Conservation (phyloP, 2,888 invertebrate species). For the Spilosoma lubricipeda region DNA sequence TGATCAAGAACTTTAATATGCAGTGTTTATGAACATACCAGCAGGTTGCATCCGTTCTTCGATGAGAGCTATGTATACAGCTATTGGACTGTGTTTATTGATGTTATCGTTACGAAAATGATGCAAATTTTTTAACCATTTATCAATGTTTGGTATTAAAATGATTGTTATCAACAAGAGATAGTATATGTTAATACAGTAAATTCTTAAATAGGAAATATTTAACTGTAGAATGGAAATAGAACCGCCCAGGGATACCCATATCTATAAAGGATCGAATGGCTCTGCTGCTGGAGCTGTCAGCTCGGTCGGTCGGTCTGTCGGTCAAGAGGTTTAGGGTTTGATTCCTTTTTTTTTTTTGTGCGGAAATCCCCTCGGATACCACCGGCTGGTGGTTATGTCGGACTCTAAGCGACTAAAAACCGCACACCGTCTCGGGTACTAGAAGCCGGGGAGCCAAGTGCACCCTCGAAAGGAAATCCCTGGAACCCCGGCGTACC, state of each 20-base stretch:
- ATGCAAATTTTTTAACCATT: neutral
- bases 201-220: neutral
- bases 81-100: constrained; percentile 2
- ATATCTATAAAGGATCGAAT: too few relatives aligned
- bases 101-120: neutral
- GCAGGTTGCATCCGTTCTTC: neutral
- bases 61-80: neutral
- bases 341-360: too few relatives aligned
- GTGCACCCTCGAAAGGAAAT: too few relatives aligned
- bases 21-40: neutral
- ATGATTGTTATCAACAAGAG: neutral
- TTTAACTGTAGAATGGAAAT: neutral
- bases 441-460: too few relatives aligned
- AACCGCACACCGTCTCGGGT: too few relatives aligned
- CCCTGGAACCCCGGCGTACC: too few relatives aligned
- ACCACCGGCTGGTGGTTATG: too few relatives aligned
- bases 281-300: too few relatives aligned
- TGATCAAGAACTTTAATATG: neutral
- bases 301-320: too few relatives aligned
- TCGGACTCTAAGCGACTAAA: too few relatives aligned
- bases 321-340: too few relatives aligned
- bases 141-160: neutral
- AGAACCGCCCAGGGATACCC: neutral
- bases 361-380: too few relatives aligned
- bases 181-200: neutral